Conservation (phyloP, 1,140 invertebrate species). For the Dreissena rostriformis region DNA sequence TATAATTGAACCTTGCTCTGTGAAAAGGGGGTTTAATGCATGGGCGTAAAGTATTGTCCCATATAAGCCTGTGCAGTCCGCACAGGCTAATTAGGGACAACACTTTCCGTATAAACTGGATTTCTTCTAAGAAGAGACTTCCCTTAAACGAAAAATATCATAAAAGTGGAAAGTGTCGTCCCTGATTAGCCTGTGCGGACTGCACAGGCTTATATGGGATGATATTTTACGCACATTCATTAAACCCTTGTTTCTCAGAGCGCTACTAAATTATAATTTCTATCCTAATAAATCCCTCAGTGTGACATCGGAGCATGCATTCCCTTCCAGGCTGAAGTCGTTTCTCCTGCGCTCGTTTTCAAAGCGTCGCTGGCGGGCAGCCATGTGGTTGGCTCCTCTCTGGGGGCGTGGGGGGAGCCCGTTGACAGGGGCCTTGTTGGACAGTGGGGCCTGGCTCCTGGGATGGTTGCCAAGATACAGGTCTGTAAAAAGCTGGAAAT, state of each 20-base stretch:
- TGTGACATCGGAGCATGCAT: constrained; percentile 54
- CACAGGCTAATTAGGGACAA: no score
- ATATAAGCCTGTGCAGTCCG: no score
- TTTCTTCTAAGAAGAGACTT: no score
- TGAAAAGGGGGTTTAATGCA: no score
- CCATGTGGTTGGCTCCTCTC: constrained; percentile 51
- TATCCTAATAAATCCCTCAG: constrained; percentile 54
- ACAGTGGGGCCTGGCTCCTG: constrained; percentile 52
- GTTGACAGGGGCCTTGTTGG: constrained; percentile 20
- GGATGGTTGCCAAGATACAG: constrained; percentile 74
- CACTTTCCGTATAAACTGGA: no score
- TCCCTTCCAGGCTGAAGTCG: constrained; percentile 62
- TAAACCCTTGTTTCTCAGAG: no score
- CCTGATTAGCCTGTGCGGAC: not conserved
- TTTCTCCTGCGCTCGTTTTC: constrained; percentile 56
- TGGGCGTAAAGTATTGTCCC: no score
- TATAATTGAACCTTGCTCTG: no score
- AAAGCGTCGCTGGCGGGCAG: constrained; percentile 47
- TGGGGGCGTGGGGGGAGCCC: constrained; percentile 49
- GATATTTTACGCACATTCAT: not conserved
- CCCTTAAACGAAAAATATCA: no score
- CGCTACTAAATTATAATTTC: not conserved
- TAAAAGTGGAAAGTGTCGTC: no score
- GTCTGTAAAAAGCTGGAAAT: constrained; percentile 61
- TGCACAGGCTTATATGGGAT: no score